A percentile compares a stretch with the other conserved stretches of the same genome.
phyloP scores from a whole-genome alignment of 2,113 vertebrate genomes.

The pig (Sus scrofa) region DNA sequence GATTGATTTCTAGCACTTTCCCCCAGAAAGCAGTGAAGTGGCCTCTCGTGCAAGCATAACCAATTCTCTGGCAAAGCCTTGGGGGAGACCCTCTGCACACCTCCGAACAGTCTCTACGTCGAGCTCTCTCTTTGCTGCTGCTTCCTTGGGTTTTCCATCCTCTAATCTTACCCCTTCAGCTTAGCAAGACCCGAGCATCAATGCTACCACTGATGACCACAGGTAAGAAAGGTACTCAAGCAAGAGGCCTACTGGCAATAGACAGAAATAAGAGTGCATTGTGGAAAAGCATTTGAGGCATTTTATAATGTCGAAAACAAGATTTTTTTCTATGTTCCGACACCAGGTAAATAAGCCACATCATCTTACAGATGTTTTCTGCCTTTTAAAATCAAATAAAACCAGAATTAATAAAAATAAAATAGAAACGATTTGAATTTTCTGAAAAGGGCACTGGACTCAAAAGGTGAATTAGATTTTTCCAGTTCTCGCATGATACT shows the following conservation, averaged over 20 bases:
- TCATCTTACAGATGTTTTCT: neutral
- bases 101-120: neutral
- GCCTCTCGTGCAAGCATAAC: neutral
- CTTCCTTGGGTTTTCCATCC: neutral
- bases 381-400: slow-evolving; percentile 7
- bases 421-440: slow-evolving; percentile 36
- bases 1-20: neutral
- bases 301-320: neutral
- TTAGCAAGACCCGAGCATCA: neutral
- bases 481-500: neutral
- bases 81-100: neutral
- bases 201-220: neutral
- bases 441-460: neutral
- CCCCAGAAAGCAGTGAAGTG: neutral
- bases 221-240: neutral
- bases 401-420: slow-evolving; percentile 22
- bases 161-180: neutral
- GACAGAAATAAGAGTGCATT: neutral
- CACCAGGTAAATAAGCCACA: neutral
- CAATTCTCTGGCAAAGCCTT: neutral
- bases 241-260: neutral
- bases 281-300: neutral
- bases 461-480: neutral
- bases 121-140: neutral
- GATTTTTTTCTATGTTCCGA: neutral